Evolutionary conservation across 2,888 invertebrate species (phyloP), one percentile per base, ranked within the genome.

Genomic region (Lepidocyrtoides sp.): DNA sequence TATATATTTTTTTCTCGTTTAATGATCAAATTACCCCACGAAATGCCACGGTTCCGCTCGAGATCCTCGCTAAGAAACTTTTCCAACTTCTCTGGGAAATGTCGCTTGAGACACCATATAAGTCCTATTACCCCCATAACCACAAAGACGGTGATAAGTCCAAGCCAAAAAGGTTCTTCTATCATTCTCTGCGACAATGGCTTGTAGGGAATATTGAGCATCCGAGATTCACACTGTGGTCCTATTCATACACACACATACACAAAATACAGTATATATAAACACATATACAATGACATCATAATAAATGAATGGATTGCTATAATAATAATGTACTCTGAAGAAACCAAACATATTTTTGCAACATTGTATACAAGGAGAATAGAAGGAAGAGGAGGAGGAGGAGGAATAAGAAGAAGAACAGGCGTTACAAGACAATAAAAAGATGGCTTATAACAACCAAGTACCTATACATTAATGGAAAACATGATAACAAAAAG

Each of bases 101-200:
- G 98, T 81, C 98, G 96, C 95, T 98, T 97, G 93, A 98, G 97
- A 95, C 98, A 97, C 97, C 98, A 98, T 20, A 98, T 96, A 81
- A 98, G 95, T 17, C 97, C 98, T 93, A 98, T 97, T 92, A 97
- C 96, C 81, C 97, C 97, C 94, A 98, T 96, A 0, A 98, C 97
- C 10, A 97, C 96, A 94, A 97, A 97, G 0, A 98, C 98, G 0
- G 98, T 97, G 95, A 98, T 97, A 54, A 98, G 96, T 0, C 98
- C 98, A 63, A 98, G 96, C 98, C 98, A 98, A 95, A 98, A 98
- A 0, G 98, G 98, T 95, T 98, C 98, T 94, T 98, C 97, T 41
- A 98, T 96, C 97, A 98, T 97, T 32, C 97, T 96, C 94, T 98
- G 97, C 10, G 98, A 97, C 20, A 98, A 95, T 3, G 97, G 97